Percentiles rank a stretch among this genome's conserved stretches.
These are phyloP conservation scores for Melanargia galathea DNA, from an alignment of 2,888 invertebrate genomes.

Conservation along the genomic window DNA sequence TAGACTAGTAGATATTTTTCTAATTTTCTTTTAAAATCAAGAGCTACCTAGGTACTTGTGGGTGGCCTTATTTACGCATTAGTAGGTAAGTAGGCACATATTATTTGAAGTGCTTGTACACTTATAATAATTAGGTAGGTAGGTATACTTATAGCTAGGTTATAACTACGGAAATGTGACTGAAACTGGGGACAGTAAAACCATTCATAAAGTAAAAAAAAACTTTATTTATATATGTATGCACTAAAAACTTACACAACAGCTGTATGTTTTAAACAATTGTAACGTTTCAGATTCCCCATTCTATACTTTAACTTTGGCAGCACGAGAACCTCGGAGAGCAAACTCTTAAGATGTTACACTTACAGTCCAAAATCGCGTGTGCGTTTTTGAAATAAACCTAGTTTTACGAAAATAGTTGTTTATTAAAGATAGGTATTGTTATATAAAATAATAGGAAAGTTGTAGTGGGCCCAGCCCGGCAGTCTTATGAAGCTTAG, in stretches of 20 bases:
- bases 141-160: no score
- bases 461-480: conserved; percentile 52
- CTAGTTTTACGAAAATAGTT: conserved; percentile 67
- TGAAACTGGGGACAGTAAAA: neutral
- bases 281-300: conserved; percentile 32
- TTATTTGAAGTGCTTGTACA: no score
- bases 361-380: conserved; percentile 35
- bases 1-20: no score
- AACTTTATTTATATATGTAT: conserved; percentile 74
- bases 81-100: no score
- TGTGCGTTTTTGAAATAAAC: conserved; percentile 48
- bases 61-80: no score
- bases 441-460: conserved; percentile 53
- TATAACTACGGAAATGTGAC: no score
- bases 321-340: conserved; percentile 40
- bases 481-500: conserved; percentile 59
- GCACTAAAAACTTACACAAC: conserved; percentile 76
- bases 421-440: conserved; percentile 56
- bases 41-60: no score
- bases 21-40: no score
- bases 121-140: no score
- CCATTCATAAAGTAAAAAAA: conserved; percentile 36
- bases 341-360: conserved; percentile 35
- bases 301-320: conserved; percentile 55
- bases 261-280: conserved; percentile 50